phyloP scores from a whole-genome alignment of 2,888 invertebrate genomes.

The Andrena chrysosceles region DNA sequence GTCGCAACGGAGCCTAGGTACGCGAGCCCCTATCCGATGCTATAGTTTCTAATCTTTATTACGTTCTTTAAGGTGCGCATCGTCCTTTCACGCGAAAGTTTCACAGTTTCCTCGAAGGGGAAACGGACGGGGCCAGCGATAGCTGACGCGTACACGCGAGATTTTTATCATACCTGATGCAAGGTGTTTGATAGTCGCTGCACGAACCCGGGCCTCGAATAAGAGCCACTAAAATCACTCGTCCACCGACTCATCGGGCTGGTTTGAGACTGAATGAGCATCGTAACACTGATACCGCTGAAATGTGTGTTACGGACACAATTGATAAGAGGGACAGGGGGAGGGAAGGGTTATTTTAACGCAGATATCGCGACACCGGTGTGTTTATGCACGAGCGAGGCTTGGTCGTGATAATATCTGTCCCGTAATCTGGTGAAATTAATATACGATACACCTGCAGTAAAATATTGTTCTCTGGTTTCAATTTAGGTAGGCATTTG shows the following conservation, averaged over 20 bases:
- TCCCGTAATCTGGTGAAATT: slow-evolving; percentile 33
- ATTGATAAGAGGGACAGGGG: slow-evolving; percentile 62
- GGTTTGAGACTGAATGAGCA: slow-evolving; percentile 45
- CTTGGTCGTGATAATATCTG: slow-evolving; percentile 19
- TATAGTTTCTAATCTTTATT: slow-evolving; percentile 5
- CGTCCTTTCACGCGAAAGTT: background rate
- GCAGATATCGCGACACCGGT: slow-evolving; percentile 10
- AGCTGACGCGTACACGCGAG: background rate
- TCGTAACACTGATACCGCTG: slow-evolving; percentile 56
- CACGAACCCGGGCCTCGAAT: background rate
- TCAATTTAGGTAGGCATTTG: background rate
- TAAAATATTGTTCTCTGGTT: background rate
- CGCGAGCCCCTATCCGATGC: background rate
- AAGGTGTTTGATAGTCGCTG: background rate
- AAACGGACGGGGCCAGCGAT: background rate
- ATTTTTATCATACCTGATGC: slow-evolving; percentile 35
- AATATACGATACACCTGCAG: background rate
- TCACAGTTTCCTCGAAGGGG: background rate
- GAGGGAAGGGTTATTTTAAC: slow-evolving; percentile 25
- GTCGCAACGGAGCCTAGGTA: background rate
- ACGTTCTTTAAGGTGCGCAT: background rate
- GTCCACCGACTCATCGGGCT: slow-evolving; percentile 46
- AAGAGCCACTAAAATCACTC: slow-evolving; percentile 26
- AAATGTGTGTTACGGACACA: slow-evolving; percentile 53
- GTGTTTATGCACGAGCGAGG: slow-evolving; percentile 23